A percentile compares a stretch with the other conserved stretches of the same genome.
Conservation (phyloP, 2,888 invertebrate genomes). For the Cordilura impudica region DNA sequence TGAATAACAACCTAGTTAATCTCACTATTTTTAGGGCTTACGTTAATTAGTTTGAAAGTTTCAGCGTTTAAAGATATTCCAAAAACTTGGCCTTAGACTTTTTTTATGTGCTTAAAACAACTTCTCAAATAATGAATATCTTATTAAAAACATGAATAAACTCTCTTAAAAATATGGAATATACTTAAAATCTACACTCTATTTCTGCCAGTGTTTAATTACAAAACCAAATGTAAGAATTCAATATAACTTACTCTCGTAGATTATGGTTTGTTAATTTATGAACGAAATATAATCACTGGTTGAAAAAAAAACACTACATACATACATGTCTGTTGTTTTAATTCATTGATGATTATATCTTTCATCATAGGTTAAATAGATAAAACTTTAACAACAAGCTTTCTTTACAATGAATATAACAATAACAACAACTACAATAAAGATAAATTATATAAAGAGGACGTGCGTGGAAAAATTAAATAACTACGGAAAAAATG, state of each 20-base stretch:
- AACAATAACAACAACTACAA: neutral
- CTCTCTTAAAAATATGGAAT: too few species aligned
- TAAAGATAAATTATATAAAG: constrained; percentile 22
- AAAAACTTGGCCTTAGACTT: too few species aligned
- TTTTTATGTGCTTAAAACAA: too few species aligned
- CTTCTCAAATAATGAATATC: too few species aligned
- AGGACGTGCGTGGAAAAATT: constrained; percentile 55
- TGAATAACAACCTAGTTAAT: too few species aligned
- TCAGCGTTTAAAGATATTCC: too few species aligned
- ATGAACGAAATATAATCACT: constrained; percentile 40
- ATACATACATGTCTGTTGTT: constrained; percentile 31
- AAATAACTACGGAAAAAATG: constrained; percentile 30
- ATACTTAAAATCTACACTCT: too few species aligned
- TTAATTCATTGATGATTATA: constrained; percentile 55
- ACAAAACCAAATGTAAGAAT: neutral
- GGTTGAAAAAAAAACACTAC: constrained; percentile 5
- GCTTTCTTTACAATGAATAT: constrained; percentile 32
- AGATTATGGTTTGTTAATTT: constrained; percentile 48
- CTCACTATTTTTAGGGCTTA: too few species aligned
- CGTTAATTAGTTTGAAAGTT: too few species aligned
- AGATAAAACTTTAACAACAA: constrained; percentile 45
- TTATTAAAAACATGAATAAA: too few species aligned
- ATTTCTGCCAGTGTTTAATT: constrained; percentile 37
- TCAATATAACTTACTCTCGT: constrained; percentile 15
- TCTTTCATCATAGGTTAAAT: constrained; percentile 49